These are phyloP conservation scores for Stenolophus ochropezus DNA, from an alignment of 2,888 invertebrate species.

Conservation along the genomic window DNA sequence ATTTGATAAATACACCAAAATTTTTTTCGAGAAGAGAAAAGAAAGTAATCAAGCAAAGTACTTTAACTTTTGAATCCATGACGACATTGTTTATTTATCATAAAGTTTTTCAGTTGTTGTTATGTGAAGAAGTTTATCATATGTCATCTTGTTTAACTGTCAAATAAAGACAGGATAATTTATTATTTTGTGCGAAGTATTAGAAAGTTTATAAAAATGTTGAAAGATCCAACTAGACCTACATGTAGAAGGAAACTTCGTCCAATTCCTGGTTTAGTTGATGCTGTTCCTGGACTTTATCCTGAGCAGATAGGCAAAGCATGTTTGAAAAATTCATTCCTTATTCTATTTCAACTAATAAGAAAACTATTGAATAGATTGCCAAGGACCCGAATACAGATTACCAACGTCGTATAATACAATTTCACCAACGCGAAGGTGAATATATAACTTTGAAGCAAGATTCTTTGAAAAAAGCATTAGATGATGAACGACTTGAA, in stretches of 20 bases:
- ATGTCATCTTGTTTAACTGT: neutral
- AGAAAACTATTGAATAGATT: no score
- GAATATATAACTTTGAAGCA: neutral
- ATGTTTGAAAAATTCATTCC: neutral
- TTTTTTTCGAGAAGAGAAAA: neutral
- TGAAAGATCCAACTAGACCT: neutral
- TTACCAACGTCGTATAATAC: slow-evolving; percentile 65
- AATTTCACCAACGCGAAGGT: slow-evolving; percentile 65
- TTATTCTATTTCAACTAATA: no score
- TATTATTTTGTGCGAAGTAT: neutral
- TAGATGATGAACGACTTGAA: slow-evolving; percentile 62
- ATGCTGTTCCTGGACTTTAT: neutral
- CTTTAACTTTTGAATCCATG: neutral
- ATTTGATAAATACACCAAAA: no score
- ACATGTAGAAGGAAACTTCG: neutral
- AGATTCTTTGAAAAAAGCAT: neutral
- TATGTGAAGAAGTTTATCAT: no score
- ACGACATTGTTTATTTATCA: neutral
- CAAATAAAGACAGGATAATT: neutral
- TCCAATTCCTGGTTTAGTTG: neutral
- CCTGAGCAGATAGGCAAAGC: neutral
- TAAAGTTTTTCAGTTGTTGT: neutral
- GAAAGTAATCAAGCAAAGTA: neutral
- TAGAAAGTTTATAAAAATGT: slow-evolving; percentile 8
- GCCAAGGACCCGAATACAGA: slow-evolving; percentile 66